A percentile compares a stretch with the other conserved stretches of the same genome.
These are phyloP conservation scores for Oreotrochilus melanogaster DNA, from an alignment of 2,113 vertebrate genomes.

Conservation along the genomic window DNA sequence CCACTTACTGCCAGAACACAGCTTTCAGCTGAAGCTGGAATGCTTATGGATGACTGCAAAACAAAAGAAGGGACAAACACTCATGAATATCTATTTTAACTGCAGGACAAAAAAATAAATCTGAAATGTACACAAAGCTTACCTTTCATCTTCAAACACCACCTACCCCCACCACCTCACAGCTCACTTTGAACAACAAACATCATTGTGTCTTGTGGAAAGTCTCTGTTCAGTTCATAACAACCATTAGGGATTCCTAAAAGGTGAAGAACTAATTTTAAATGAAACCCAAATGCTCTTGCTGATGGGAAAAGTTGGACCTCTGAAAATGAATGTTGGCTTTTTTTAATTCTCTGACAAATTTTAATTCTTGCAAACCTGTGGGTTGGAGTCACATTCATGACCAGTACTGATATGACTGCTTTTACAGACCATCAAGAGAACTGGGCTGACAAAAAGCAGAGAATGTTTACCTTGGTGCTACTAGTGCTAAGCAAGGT, in stretches of 20 bases:
- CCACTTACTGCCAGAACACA: not conserved
- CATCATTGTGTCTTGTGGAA: not conserved
- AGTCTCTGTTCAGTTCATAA: not conserved
- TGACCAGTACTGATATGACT: not conserved
- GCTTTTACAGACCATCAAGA: not conserved
- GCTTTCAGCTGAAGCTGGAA: not conserved
- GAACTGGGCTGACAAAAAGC: not conserved
- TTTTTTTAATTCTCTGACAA: not conserved
- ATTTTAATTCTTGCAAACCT: no score
- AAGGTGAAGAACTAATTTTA: not conserved
- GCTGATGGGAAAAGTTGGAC: not conserved
- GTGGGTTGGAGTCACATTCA: not conserved
- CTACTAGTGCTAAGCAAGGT: not conserved
- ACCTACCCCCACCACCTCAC: no score
- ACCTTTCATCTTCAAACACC: not conserved
- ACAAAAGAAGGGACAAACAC: not conserved
- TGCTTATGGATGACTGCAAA: not conserved
- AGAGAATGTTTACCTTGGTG: not conserved
- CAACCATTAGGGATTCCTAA: no score
- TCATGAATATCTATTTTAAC: not conserved
- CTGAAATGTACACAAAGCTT: not conserved
- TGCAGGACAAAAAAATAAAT: fast-evolving
- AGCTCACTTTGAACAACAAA: not conserved
- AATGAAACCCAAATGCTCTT: not conserved
- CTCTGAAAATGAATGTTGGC: not conserved